Conservation (phyloP, 2,113 vertebrate genomes). For the Anas platyrhynchos region DNA sequence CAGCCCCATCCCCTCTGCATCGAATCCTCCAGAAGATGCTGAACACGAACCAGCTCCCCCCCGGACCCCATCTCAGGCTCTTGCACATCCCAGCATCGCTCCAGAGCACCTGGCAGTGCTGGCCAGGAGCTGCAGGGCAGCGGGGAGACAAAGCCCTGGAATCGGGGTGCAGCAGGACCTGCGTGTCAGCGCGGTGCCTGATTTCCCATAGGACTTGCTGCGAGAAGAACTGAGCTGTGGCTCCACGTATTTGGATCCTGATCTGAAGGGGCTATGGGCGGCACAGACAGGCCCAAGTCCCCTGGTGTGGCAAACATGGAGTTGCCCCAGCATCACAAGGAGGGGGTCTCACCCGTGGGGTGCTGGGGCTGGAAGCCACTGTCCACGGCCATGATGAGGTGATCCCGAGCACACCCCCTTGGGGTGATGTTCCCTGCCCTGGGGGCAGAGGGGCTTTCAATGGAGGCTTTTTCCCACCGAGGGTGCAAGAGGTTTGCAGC, state of each 20-base stretch:
- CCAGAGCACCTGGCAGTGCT: accelerated
- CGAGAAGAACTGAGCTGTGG: accelerated
- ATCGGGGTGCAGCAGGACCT: accelerated
- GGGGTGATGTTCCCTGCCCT: too few species aligned
- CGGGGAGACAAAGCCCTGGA: accelerated
- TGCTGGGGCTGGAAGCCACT: too few species aligned
- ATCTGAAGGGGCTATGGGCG: too few species aligned
- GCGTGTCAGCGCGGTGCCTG: accelerated
- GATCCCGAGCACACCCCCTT: too few species aligned
- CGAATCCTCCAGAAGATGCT: not conserved
- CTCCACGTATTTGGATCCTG: too few species aligned
- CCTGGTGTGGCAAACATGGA: too few species aligned
- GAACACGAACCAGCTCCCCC: too few species aligned
- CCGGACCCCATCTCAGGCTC: accelerated
- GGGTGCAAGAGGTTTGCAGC: not conserved
- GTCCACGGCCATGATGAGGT: too few species aligned
- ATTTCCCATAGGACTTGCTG: accelerated
- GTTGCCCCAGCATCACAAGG: too few species aligned
- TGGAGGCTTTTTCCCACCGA: accelerated
- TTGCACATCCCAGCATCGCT: accelerated
- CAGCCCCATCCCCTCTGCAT: accelerated
- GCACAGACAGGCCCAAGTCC: too few species aligned
- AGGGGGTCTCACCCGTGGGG: too few species aligned
- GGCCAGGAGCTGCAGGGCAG: not conserved
- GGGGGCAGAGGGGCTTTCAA: not conserved